Evolutionary conservation across 37 sponge, comb jelly and placozoan genomes (phyloP).

Genomic region (Cliona cf. orientalis): DNA sequence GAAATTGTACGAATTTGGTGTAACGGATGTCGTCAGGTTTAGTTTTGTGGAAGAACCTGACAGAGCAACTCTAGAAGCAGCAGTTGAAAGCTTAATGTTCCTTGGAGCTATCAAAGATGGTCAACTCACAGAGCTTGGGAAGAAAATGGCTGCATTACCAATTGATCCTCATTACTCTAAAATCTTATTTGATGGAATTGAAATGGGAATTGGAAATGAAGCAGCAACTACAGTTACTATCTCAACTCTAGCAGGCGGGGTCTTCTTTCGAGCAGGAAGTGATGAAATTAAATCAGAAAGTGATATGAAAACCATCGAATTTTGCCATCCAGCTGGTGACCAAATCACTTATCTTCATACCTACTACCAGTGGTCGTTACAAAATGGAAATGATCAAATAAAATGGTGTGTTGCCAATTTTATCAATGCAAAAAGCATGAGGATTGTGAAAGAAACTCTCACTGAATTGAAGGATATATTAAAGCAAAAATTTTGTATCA

Average conservation of each 20-base stretch:
- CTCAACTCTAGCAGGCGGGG: constrained; percentile 50
- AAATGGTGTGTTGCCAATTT: constrained; percentile 76
- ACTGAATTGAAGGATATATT: too few species aligned
- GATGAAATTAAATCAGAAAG: constrained; percentile 66
- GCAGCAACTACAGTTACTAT: constrained; percentile 55
- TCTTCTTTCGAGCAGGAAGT: constrained; percentile 65
- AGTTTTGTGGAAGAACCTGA: constrained; percentile 80
- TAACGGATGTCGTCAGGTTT: constrained; percentile 62
- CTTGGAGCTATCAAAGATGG: constrained; percentile 66
- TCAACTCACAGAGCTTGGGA: constrained; percentile 60
- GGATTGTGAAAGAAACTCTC: constrained; percentile 59
- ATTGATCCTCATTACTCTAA: constrained; percentile 70
- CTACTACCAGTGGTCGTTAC: constrained; percentile 41
- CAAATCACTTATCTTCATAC: constrained; percentile 57
- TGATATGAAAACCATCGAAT: constrained; percentile 61
- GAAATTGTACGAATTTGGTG: constrained; percentile 76
- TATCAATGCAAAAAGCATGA: constrained; percentile 77
- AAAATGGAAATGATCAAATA: constrained; percentile 30
- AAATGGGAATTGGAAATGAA: constrained; percentile 45
- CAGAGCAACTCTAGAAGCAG: constrained; percentile 41
- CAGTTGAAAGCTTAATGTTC: constrained; percentile 67
- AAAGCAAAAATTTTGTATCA: constrained; percentile 22
- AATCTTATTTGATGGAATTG: constrained; percentile 56
- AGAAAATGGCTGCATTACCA: constrained; percentile 62
- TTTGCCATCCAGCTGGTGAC: constrained; percentile 62